phyloP scores from a whole-genome alignment of 1,140 invertebrate genomes.

The Pogonomyrmex barbatus region DNA sequence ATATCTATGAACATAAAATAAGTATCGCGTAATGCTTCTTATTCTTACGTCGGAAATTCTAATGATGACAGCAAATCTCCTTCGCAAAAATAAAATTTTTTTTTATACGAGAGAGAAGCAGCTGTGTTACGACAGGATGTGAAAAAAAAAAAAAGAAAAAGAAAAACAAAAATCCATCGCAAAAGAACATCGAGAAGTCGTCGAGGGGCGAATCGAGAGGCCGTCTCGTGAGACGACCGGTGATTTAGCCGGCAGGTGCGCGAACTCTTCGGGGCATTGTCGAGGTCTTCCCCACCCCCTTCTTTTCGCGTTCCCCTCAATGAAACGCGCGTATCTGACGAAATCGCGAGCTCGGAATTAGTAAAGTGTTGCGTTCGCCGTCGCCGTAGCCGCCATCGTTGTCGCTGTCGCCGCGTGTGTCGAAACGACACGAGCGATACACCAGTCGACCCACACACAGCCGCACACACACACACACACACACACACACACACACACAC shows the following conservation, averaged over 20 bases:
- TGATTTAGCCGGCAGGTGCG: conserved; percentile 30
- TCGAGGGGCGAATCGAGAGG: not conserved
- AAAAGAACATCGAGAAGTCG: not conserved
- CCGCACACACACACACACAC: not conserved
- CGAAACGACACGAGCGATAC: conserved; percentile 65
- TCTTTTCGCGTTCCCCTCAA: conserved; percentile 58
- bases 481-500: not conserved
- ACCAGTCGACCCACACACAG: conserved; percentile 24
- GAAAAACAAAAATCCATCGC: not conserved
- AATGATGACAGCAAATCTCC: too few species aligned
- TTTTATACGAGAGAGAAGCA: not conserved
- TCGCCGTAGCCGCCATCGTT: conserved; percentile 9
- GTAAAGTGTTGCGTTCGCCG: conserved; percentile 66
- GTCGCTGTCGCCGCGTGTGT: conserved; percentile 57
- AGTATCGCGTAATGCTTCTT: not conserved
- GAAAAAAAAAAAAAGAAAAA: not conserved
- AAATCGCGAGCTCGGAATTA: conserved; percentile 68
- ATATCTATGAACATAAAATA: not conserved
- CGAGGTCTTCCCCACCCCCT: conserved; percentile 37
- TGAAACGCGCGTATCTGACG: conserved; percentile 70
- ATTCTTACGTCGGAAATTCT: not conserved
- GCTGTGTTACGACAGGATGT: not conserved
- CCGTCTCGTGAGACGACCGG: not conserved
- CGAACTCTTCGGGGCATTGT: conserved; percentile 41
- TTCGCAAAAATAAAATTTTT: not conserved